Conservation (phyloP, 2,113 vertebrate species). For the Mustelus asterias region DNA sequence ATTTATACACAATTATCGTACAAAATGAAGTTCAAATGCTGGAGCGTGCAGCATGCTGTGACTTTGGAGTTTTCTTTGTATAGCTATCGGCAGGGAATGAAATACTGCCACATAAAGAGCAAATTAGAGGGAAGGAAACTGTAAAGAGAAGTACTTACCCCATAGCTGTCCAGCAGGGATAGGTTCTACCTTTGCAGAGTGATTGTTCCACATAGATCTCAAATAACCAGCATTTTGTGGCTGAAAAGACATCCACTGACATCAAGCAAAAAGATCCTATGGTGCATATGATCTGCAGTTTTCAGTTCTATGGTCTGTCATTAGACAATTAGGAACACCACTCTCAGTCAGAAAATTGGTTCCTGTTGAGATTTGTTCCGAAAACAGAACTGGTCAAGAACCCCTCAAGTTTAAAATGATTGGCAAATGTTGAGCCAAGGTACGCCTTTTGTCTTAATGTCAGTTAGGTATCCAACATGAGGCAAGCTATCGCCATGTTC, state of each 20-base stretch:
- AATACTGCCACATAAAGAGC: not conserved
- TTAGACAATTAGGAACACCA: not conserved
- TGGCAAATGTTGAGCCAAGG: not conserved
- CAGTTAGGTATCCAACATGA: not conserved
- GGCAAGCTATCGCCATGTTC: not conserved
- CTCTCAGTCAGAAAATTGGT: conserved; percentile 6
- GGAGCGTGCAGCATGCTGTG: not conserved
- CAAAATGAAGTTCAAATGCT: not conserved
- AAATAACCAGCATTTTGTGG: not conserved
- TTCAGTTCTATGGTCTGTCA: not conserved
- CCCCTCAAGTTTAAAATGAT: not conserved
- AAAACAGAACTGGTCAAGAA: not conserved
- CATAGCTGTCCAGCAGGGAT: not conserved
- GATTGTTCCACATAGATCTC: not conserved
- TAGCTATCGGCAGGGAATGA: not conserved
- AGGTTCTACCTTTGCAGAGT: not conserved
- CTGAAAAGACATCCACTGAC: not conserved
- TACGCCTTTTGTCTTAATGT: not conserved
- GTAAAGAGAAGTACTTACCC: not conserved
- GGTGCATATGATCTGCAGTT: not conserved
- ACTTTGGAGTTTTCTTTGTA: not conserved
- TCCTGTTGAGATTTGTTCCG: not conserved
- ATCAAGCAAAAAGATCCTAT: not conserved
- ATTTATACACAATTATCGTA: not conserved
- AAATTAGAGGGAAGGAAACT: conserved; percentile 1